Evolutionary conservation across 2,797 vertebrate species (phyloP).

Genomic region (Borostomias antarcticus): DNA sequence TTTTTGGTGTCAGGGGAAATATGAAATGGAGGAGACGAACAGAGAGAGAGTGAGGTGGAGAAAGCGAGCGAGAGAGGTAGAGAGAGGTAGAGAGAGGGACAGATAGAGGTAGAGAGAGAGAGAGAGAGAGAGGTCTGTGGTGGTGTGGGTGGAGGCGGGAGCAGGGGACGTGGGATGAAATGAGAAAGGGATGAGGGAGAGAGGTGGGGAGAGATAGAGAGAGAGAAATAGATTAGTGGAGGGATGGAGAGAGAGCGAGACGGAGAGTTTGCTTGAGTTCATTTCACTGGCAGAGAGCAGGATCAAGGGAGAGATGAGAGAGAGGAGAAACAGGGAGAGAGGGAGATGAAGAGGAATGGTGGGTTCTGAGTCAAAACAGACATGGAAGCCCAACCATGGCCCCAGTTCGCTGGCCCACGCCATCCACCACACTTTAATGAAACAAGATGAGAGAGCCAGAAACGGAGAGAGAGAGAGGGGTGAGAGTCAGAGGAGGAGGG

Average conservation of each 20-base stretch:
- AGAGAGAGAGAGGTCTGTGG: too few species aligned
- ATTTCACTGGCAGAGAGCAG: neutral
- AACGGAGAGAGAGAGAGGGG: conserved; percentile 27
- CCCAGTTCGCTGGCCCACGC: conserved; percentile 59
- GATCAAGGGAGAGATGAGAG: neutral
- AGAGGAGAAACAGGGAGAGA: conserved; percentile 11
- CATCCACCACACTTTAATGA: conserved; percentile 68
- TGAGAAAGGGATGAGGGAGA: neutral
- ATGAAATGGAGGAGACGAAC: too few species aligned
- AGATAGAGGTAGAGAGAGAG: neutral
- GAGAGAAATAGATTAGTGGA: neutral
- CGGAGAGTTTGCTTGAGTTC: neutral
- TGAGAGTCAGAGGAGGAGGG: conserved; percentile 20
- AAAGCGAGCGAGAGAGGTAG: neutral
- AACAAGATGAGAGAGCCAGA: conserved; percentile 4
- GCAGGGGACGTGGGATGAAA: too few species aligned
- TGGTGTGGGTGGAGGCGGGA: too few species aligned
- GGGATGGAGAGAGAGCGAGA: neutral
- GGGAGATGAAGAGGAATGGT: neutral
- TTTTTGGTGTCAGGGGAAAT: too few species aligned
- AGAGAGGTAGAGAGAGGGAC: neutral
- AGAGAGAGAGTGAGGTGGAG: conserved; percentile 8
- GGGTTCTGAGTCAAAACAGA: conserved; percentile 61
- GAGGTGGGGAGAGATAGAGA: neutral
- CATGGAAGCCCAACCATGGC: conserved; percentile 45